Conservation (phyloP, 1,140 invertebrate species). For the Diorhabda elongata region DNA sequence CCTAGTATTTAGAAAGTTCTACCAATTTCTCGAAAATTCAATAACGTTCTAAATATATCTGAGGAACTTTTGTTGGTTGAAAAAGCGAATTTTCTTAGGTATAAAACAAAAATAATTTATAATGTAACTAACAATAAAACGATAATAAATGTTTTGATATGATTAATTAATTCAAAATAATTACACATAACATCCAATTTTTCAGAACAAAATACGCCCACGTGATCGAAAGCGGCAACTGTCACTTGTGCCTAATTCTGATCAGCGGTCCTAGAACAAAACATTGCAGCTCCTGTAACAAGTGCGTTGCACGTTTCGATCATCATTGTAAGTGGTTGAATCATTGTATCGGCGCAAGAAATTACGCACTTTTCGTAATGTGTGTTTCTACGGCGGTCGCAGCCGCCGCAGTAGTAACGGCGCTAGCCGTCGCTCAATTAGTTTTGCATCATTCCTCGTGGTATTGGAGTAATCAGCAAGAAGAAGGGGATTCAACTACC, state of each 20-base stretch:
- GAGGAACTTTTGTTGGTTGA: too few relatives aligned
- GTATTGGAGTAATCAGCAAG: conserved; percentile 8
- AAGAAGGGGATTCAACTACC: neutral
- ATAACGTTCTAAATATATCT: too few relatives aligned
- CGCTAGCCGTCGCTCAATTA: conserved; percentile 61
- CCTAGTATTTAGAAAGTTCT: too few relatives aligned
- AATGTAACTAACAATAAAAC: too few relatives aligned
- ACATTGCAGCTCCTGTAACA: conserved; percentile 95
- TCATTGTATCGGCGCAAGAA: conserved; percentile 88
- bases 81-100: too few relatives aligned
- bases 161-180: too few relatives aligned
- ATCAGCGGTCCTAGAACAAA: conserved; percentile 64
- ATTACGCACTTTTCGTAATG: conserved; percentile 83
- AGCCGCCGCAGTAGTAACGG: conserved; percentile 65
- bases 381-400: conserved; percentile 80
- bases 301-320: conserved; percentile 91
- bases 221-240: conserved; percentile 92
- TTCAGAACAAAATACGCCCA: conserved; percentile 72
- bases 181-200: neutral
- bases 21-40: too few relatives aligned
- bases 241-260: conserved; percentile 76
- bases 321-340: conserved; percentile 98
- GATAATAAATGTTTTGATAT: too few relatives aligned
- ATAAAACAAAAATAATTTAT: too few relatives aligned
- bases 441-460: conserved; percentile 34